Evolutionary conservation across 2,113 vertebrate genomes (phyloP).

Genomic region (Pogona vitticeps): DNA sequence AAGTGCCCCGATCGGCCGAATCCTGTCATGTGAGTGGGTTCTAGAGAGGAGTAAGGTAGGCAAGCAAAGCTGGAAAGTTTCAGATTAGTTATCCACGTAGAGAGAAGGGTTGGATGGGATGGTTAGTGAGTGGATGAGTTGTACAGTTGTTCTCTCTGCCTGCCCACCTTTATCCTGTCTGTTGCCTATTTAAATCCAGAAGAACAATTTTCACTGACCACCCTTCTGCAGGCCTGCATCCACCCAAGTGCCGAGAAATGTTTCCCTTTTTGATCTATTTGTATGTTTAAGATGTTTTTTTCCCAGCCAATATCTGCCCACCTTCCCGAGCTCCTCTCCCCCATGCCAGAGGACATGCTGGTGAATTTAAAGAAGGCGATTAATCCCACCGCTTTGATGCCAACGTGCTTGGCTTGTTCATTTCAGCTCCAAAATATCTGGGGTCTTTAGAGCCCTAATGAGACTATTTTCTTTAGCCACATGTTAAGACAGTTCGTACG

Average conservation of each 20-base stretch:
- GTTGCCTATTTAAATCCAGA: not conserved
- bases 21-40: not conserved
- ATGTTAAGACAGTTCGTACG: constrained; percentile 75
- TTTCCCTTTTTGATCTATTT: too few species aligned
- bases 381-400: constrained; percentile 50
- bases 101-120: too few species aligned
- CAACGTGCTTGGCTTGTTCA: constrained; percentile 68
- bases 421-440: constrained; percentile 74
- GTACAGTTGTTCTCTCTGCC: too few species aligned
- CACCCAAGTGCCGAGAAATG: too few species aligned
- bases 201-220: not conserved
- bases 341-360: constrained; percentile 39
- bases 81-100: too few species aligned
- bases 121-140: too few species aligned
- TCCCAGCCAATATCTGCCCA: too few species aligned
- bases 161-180: too few species aligned
- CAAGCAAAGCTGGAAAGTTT: not conserved
- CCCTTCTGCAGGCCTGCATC: too few species aligned
- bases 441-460: constrained; percentile 76
- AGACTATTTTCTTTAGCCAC: constrained; percentile 76
- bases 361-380: constrained; percentile 75
- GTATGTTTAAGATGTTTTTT: too few species aligned
- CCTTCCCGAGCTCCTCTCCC: constrained; percentile 19
- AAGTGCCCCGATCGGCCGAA: not conserved
- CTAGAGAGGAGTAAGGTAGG: not conserved